Base-by-base conservation (phyloP, 2,797 vertebrate species). In the Melanotaenia boesemani region DNA sequence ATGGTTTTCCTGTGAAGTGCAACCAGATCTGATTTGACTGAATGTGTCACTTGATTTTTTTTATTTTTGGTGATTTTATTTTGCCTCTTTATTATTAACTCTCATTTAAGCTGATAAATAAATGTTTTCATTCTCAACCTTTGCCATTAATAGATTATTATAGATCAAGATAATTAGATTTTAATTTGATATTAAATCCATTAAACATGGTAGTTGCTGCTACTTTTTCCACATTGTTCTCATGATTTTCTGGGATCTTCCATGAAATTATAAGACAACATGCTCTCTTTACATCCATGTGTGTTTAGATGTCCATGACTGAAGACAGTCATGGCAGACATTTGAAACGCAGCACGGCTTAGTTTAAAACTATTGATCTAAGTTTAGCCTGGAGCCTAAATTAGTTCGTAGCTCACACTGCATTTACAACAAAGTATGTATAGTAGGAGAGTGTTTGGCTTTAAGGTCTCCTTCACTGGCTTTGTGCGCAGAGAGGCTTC, bases 351-450 rank as follows among this genome's bases (percentile, higher is more conserved):
- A 69, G n/a, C 71, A 79, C 1, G 3, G 37, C 37, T 39, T 82
- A 73, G 69, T 65, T 88, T 34, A 44, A 87, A 84, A 76, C 86
- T 81, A 71, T 85, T 69, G 70, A 46, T 64, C 88, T 74, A 92
- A 85, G 82, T 87, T 86, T 92, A 90, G 86, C 79, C 34, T 1
- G 7, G 16, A 68, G 74, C 67, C 73, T 84, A 74, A 76, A 44
- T 83, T 74, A 63, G 70, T 62, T 44, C 30, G 28, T 57, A 68
- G 81, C 81, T 77, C 74, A 69, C 22, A 24, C 11, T 52, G n/a
- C 66, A 59, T 86, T 75, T 76, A 67, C 68, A 18, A 59, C 66
- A 18, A 3, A 56, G 71, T 37, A 30, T 82, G 44, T 66, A 48
- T 81, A 32, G 37, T 13, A 4, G 37, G 37, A 4, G 67, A 37